These are phyloP conservation scores for Nomada flava DNA, from an alignment of 2,888 invertebrate genomes.

Conservation along the genomic window DNA sequence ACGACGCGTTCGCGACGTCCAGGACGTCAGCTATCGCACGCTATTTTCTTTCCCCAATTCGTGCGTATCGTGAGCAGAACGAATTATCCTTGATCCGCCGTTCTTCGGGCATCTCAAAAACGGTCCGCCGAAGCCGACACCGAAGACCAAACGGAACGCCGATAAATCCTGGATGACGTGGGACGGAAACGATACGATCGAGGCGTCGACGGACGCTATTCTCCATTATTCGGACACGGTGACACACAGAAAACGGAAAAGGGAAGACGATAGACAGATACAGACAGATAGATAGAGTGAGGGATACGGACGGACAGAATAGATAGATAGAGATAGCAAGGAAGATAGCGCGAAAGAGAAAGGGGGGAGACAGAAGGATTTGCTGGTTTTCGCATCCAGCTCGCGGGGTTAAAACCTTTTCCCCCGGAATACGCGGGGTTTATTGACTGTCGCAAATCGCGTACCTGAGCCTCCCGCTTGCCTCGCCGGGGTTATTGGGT, in stretches of 20 bases:
- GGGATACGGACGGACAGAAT: too few species aligned
- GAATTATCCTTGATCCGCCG: slow-evolving; percentile 29
- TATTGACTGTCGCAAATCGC: slow-evolving; percentile 75
- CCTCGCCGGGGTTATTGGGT: slow-evolving; percentile 67
- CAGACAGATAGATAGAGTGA: too few species aligned
- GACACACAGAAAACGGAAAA: neutral
- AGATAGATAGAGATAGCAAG: too few species aligned
- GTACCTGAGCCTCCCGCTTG: slow-evolving; percentile 55
- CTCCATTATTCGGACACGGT: slow-evolving; percentile 41
- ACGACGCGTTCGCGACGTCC: neutral
- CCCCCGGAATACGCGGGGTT: slow-evolving; percentile 50
- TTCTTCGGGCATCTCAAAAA: slow-evolving; percentile 30
- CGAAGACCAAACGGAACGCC: slow-evolving; percentile 3
- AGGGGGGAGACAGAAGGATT: neutral
- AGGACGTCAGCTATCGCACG: slow-evolving; percentile 14
- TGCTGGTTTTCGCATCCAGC: slow-evolving; percentile 12
- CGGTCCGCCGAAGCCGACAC: slow-evolving; percentile 14
- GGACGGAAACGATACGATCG: slow-evolving; percentile 53
- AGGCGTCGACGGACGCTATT: slow-evolving; percentile 38
- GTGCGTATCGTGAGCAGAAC: slow-evolving; percentile 5
- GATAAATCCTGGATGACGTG: slow-evolving; percentile 41
- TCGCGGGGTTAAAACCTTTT: slow-evolving; percentile 35
- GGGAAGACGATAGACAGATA: too few species aligned
- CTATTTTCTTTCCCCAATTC: slow-evolving; percentile 29
- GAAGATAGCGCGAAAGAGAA: too few species aligned